phyloP scores from a whole-genome alignment of 2,888 invertebrate genomes.

The Habroteleia sp. region DNA sequence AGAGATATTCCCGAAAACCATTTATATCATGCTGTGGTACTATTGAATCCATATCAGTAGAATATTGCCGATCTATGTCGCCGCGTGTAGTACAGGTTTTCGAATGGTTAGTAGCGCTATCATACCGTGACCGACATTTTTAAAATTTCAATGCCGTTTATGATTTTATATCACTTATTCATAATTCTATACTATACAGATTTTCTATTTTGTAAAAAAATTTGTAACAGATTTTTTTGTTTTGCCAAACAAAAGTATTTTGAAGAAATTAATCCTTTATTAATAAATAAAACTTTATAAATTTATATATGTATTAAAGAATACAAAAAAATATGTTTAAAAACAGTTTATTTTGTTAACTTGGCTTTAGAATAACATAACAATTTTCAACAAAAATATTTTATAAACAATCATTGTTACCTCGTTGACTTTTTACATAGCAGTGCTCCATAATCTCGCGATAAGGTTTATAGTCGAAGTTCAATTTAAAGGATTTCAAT shows the following conservation, averaged over 20 bases:
- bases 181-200: too few relatives aligned
- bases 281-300: too few relatives aligned
- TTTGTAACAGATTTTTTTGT: not conserved
- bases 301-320: too few relatives aligned
- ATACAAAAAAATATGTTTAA: too few relatives aligned
- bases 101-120: conserved; percentile 17
- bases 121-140: conserved; percentile 17
- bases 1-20: conserved; percentile 69
- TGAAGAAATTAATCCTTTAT: too few relatives aligned
- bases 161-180: conserved; percentile 8
- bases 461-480: conserved; percentile 48
- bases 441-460: conserved; percentile 13
- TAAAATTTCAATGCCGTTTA: conserved; percentile 24
- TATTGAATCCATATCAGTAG: conserved; percentile 67
- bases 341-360: too few relatives aligned
- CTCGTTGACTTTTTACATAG: conserved; percentile 14
- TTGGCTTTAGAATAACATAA: too few relatives aligned
- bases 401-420: conserved; percentile 2
- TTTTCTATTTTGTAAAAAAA: too few relatives aligned
- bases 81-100: conserved; percentile 48
- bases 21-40: conserved; percentile 68
- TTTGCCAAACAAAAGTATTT: too few relatives aligned
- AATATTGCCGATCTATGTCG: conserved; percentile 54
- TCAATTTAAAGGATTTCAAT: conserved; percentile 71
- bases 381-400: too few relatives aligned